Base-by-base conservation (phyloP, 2,797 vertebrate species). In the Calcarius lapponicus region DNA sequence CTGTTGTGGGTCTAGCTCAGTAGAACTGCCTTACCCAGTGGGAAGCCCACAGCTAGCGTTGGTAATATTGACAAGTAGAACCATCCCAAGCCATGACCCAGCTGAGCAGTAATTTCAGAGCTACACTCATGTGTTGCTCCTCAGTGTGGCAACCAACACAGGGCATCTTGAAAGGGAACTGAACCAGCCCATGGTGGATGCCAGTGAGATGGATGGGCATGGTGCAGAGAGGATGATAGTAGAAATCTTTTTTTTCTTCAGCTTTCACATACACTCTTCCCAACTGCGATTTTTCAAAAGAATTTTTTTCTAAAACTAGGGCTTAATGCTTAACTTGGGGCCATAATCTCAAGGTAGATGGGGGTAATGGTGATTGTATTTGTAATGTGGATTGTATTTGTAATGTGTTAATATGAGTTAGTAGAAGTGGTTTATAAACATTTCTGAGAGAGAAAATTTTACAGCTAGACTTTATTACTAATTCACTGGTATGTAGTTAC, bases 71-170 rank as follows among this genome's bases (percentile, higher is more conserved):
- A 65, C 21, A 74, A 24, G 45, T 60, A 92, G 78, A 96, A 92
- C 90, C 25, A 88, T 92, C 86, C 95, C 65, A 92, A 96, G 86
- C 92, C 91, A 62, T 56, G n/a, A 32, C 56, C 87, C 73, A 66
- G 47, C 78, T 73, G 83, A 88, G 84, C 21, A 47, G 65, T 26
- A 93, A 93, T 84, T 96, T 91, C 71, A 80, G 51, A 92, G 36
- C 25, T 54, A 45, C 15, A 47, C 29, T 88, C 5, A 5, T 14
- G 8, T 67, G 51, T 79, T 96, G 47, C 48, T 82, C 31, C 45
- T 92, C 69, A 75, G 72, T 67, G 93, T 86, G 96, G 90, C 93
- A 97, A 90, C 70, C 88, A 81, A 53, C 94, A 96, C 60, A 95
- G 95, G 64, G 45, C 15, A 54, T 61, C 74, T 93, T 96, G 65